Evolutionary conservation across 2,888 invertebrate genomes (phyloP), one percentile per base, ranked within the genome.

Genomic region (Mimumesa dahlbomi): DNA sequence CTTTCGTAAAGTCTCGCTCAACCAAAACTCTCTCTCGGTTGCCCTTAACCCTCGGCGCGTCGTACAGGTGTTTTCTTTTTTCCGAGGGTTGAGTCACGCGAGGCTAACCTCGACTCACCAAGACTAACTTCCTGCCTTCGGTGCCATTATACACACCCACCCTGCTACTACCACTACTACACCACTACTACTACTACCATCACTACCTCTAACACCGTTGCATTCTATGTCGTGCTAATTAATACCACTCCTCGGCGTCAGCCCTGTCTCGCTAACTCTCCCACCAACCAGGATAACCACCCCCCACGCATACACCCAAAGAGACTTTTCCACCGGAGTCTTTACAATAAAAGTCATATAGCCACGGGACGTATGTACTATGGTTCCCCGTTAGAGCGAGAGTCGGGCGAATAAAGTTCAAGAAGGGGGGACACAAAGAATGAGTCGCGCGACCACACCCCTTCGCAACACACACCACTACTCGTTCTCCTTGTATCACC

Each of bases 21-120:
- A n/a, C 57, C 52, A 25, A 62, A n/a, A 68, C 58, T 50, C 53
- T 46, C 22, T n/a, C 16, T 25, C 14, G 13, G 3, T 36, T 49
- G 48, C 57, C 57, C 68, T 76, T 61, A 70, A 76, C 65, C 69
- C 64, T 46, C 46, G 29, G 14, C n/a, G n/a, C n/a, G n/a, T n/a
- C 16, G 54, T 66, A 64, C 75, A 75, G 72, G 72, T 77, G 74
- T 64, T 74, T 75, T 53, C 25, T 49, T 46, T 59, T 54, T 50
- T 46, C 25, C 38, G 21, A 36, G 53, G 61, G 68, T 64, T 56
- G 77, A 74, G 68, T 79, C 79, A 76, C 74, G 71, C 79, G 61
- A 79, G 22, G 43, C 42, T 40, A 73, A 53, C 52, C 52, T 43
- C 40, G 43, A 11, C 43, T 36, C 38, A 48, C 50, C 50, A 52